Evolutionary conservation across 2,113 vertebrate genomes (phyloP).

Genomic region (Gambusia holbrooki): DNA sequence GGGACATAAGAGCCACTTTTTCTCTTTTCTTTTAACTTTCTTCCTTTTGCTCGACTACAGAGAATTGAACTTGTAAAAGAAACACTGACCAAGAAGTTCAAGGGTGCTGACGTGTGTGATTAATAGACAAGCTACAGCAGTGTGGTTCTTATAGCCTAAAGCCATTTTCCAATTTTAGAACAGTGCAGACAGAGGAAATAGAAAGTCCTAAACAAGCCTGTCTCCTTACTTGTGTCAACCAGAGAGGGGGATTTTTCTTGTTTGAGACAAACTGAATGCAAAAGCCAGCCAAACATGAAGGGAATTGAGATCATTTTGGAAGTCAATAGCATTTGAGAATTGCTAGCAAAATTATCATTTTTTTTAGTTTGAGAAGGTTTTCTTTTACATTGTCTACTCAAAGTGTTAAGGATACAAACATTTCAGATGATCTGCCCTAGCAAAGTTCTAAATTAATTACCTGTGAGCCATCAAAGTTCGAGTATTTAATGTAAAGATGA

Average conservation of each 20-base stretch:
- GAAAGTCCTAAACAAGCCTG: neutral
- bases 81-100: neutral
- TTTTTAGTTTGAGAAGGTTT: too few species aligned
- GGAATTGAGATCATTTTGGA: neutral
- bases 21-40: too few species aligned
- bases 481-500: too few species aligned
- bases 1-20: neutral
- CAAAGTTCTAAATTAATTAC: too few species aligned
- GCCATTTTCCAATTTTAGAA: conserved; percentile 6
- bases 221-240: neutral
- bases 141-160: neutral
- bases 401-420: too few species aligned
- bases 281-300: neutral
- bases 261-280: neutral
- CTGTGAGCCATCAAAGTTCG: too few species aligned
- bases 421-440: too few species aligned
- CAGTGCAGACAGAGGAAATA: neutral
- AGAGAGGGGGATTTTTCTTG: neutral
- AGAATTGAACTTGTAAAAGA: neutral
- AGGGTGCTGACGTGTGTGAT: neutral
- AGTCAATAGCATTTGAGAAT: neutral
- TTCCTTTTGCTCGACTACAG: neutral
- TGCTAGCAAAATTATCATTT: too few species aligned
- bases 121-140: neutral
- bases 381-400: too few species aligned